Evolutionary conservation across 2,797 vertebrate species (phyloP).

Genomic region (Yasuhikotakia modesta): DNA sequence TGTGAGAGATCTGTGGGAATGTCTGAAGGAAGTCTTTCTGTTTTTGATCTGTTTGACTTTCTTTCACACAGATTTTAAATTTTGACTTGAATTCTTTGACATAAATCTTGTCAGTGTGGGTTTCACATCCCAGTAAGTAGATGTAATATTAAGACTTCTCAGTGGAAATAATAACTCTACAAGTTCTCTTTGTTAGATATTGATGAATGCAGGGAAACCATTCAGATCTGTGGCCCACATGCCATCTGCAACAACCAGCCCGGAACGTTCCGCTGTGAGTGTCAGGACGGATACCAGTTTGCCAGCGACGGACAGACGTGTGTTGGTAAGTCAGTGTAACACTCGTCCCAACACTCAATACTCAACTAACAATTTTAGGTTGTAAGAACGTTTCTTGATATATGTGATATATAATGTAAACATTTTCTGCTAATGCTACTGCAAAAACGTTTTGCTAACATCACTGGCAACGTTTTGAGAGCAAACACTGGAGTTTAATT

Average conservation of each 20-base stretch:
- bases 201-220: slow-evolving; percentile 87
- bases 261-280: slow-evolving; percentile 93
- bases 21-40: background rate
- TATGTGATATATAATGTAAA: too few relatives aligned
- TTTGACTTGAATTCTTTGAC: background rate
- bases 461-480: too few relatives aligned
- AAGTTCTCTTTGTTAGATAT: slow-evolving; percentile 74
- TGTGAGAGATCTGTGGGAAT: slow-evolving; percentile 3
- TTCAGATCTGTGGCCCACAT: slow-evolving; percentile 79
- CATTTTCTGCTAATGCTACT: too few relatives aligned
- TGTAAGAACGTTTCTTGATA: too few relatives aligned
- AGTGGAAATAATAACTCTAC: background rate
- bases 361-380: too few relatives aligned
- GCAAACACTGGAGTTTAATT: too few relatives aligned
- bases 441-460: too few relatives aligned
- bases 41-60: background rate
- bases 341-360: background rate
- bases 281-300: slow-evolving; percentile 86
- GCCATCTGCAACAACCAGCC: slow-evolving; percentile 91
- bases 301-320: slow-evolving; percentile 81
- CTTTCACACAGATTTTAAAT: background rate
- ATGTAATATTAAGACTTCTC: too few relatives aligned
- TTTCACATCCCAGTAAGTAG: too few relatives aligned
- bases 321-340: slow-evolving; percentile 78
- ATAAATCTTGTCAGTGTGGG: too few relatives aligned